Base-by-base conservation (phyloP, 2,113 vertebrate species). In the Petrocephalus zakoni region DNA sequence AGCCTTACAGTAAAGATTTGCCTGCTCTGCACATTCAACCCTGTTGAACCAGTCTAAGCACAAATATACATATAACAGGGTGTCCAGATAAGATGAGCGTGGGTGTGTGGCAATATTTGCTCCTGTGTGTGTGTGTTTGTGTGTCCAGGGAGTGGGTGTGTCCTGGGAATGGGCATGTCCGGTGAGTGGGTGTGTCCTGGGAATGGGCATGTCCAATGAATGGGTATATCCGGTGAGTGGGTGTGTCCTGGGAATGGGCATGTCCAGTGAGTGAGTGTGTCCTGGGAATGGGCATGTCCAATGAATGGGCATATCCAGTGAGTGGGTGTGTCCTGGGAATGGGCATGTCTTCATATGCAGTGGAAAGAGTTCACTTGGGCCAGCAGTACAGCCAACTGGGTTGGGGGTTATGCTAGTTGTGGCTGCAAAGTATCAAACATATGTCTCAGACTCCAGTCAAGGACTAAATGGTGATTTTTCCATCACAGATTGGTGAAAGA, bases 351-450 rank as follows among this genome's bases (percentile, higher is more conserved):
- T 46, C 6, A 51, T 4, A 2, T 0, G 5, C 22, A 21, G 2
- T n/a, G 22, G 6, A 19, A 8, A 25, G 52, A 34, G 84, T 11
- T 49, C n/a, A 29, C 22, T 8, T 51, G 34, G 52, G 64, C 55
- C 87, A 61, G 72, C 22, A 42, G 75, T 22, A 91, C 91, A 91
- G 92, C 90, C 92, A 89, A 52, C 9, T 37, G 58, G 4, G 29
- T 7, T 42, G 21, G 11, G 22, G 4, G n/a, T 21, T 55, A n/a
- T 53, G 51, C 25, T 25, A 9, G 10, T 25, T n/a, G 2, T 64
- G 58, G n/a, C 25, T 64, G 25, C n/a, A 64, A 64, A 64, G 61
- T 64, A 64, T 25, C n/a, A 4, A 29, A 9, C 2, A 64, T 64
- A 68, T 29, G 25, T 68, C 61, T n/a, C 61, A 68, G 61, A 29